Percentiles rank a stretch among this genome's conserved stretches.
Evolutionary conservation across 2,113 vertebrate species (phyloP).

Genomic region (Zosterops lateralis): DNA sequence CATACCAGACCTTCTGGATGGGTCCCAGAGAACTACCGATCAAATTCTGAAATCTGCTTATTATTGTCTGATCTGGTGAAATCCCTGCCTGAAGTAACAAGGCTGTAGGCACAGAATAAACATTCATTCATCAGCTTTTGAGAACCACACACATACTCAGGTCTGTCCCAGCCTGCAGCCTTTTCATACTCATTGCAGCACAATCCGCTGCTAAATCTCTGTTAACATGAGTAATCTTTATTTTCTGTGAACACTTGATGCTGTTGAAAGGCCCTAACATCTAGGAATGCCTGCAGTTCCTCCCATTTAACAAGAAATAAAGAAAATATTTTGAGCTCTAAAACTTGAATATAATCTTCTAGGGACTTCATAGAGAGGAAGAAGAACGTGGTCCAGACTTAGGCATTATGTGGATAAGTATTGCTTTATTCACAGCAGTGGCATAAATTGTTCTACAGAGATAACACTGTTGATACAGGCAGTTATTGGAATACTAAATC

Average conservation of each 20-base stretch:
- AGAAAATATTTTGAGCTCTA: background rate
- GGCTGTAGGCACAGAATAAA: background rate
- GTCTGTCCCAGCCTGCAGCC: background rate
- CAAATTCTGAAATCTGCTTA: background rate
- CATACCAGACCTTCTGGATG: background rate
- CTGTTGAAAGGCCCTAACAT: background rate
- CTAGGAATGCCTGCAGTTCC: background rate
- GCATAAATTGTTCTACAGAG: background rate
- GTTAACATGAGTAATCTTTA: background rate
- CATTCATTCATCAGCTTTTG: background rate
- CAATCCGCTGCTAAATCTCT: background rate
- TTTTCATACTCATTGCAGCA: background rate
- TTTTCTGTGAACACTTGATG: background rate
- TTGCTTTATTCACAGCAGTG: background rate
- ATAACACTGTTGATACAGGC: background rate
- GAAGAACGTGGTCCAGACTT: background rate
- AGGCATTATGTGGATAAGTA: background rate
- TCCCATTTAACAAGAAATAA: background rate
- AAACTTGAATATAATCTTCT: background rate
- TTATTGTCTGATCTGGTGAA: background rate
- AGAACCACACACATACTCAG: background rate
- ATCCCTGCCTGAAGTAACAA: background rate
- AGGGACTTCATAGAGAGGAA: background rate
- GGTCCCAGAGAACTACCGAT: background rate
- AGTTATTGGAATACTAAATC: constrained; percentile 1